A percentile compares a stretch with the other conserved stretches of the same genome.
phyloP scores from a whole-genome alignment of 2,113 vertebrate species.

The Lathamus discolor region DNA sequence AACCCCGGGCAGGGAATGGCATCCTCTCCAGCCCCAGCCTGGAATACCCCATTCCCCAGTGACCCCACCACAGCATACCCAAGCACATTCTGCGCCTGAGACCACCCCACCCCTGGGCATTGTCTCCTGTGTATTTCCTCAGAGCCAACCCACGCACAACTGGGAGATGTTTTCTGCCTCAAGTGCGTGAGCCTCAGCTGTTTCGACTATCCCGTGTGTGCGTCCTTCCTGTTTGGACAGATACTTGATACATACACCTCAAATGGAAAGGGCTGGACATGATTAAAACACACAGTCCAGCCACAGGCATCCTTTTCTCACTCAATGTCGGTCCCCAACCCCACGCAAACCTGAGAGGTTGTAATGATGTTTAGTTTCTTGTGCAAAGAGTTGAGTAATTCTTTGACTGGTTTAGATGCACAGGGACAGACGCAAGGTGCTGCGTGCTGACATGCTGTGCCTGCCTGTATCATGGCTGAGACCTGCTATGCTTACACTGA shows the following conservation, averaged over 20 bases:
- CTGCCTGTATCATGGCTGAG: not conserved
- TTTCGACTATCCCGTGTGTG: not conserved
- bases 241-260: conserved; percentile 42
- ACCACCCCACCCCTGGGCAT: not conserved
- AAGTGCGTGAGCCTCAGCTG: not conserved
- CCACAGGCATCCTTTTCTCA: not conserved
- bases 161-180: not conserved
- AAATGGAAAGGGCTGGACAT: not conserved
- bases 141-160: not conserved
- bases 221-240: conserved; percentile 47
- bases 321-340: not conserved
- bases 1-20: not conserved
- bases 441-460: fast-evolving
- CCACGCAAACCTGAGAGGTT: not conserved
- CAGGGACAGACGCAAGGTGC: not conserved
- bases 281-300: conserved; percentile 3
- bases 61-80: fast-evolving
- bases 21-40: not conserved
- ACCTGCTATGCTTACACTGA: not conserved
- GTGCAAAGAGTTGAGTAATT: not conserved
- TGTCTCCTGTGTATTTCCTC: not conserved
- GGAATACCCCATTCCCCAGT: not conserved
- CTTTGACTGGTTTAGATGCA: not conserved
- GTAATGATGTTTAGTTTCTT: not conserved
- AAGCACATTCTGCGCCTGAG: fast-evolving